Evolutionary conservation across 30 jellyfish, hydroid and myxozoan genomes (phyloP), one percentile per base, ranked within the genome.

Genomic region (Pseudorhiza aurosa): DNA sequence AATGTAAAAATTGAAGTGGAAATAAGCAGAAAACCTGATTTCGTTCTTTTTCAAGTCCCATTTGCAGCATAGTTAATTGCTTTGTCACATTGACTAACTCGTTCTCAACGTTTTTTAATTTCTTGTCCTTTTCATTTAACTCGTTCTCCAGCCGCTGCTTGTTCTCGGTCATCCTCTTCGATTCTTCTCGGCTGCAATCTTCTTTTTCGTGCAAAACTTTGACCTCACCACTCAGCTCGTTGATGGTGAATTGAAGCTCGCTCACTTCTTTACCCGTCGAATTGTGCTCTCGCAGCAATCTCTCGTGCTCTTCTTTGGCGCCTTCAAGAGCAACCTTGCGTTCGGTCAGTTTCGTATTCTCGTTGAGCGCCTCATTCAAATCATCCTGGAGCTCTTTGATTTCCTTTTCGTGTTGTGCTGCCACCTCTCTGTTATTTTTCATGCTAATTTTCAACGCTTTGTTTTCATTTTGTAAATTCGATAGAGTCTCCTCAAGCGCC

Each of bases 11-110:
- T n/a, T n/a, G n/a, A n/a, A n/a, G n/a, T n/a, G n/a, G n/a, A n/a
- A n/a, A n/a, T n/a, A n/a, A n/a, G n/a, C n/a, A n/a, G n/a, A n/a
- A 12, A 53, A 53, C 67, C 36, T 53, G 67, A 53, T 64, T 84
- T 62, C 67, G 59, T 21, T 84, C 95, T 49, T 70, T 84, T 6
- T 84, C 88, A 26, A 72, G 24, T 11, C 60, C 95, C 78, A 62
- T 84, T 22, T 71, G 84, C 77, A 58, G 0, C 45, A 68, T 44
- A 17, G 81, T 72, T 24, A 84, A 28, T 56, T 60, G 32, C 75
- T 63, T 71, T 18, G 88, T 84, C 55, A 57, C 51, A 2, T 15
- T 62, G 0, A 84, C 57, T 63, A 84, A 33, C 51, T 84, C 95
- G 0, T 36, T 45, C 22, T 84, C 95, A 1, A 84, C 95, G 26